Evolutionary conservation across 2,888 invertebrate species (phyloP).

Genomic region (Myathropa florea): DNA sequence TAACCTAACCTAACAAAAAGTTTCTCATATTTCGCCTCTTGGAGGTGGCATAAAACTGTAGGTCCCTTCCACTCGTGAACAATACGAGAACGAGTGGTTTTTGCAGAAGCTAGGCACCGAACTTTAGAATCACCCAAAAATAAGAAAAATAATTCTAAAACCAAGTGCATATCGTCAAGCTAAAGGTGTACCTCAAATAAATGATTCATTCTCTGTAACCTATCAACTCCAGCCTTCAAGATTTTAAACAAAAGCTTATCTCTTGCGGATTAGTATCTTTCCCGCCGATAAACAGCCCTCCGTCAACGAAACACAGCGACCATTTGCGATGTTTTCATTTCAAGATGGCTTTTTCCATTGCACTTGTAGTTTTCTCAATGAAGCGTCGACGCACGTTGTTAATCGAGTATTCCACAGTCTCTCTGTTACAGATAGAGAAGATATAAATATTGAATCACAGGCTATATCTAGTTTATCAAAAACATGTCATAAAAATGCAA

Average conservation of each 20-base stretch:
- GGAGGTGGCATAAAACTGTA: too few species aligned
- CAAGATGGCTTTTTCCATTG: not conserved
- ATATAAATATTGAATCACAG: not conserved
- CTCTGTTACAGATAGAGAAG: not conserved
- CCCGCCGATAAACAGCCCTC: not conserved
- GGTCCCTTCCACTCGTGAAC: too few species aligned
- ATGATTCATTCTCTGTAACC: not conserved
- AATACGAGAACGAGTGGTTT: too few species aligned
- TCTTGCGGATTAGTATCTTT: not conserved
- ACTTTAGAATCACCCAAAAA: too few species aligned
- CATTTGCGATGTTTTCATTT: not conserved
- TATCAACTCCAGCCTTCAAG: not conserved
- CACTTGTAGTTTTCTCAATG: not conserved
- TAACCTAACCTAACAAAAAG: too few species aligned
- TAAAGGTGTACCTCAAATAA: not conserved
- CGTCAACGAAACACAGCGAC: not conserved
- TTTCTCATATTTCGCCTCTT: too few species aligned
- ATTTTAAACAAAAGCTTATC: not conserved
- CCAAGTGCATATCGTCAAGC: too few species aligned
- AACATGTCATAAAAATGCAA: not conserved
- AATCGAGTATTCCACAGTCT: not conserved
- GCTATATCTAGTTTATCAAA: constrained; percentile 16
- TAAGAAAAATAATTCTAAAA: too few species aligned
- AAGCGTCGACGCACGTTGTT: not conserved
- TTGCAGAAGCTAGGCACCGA: too few species aligned